phyloP scores from a whole-genome alignment of 2,888 invertebrate genomes.

The Oligia fasciuncula region DNA sequence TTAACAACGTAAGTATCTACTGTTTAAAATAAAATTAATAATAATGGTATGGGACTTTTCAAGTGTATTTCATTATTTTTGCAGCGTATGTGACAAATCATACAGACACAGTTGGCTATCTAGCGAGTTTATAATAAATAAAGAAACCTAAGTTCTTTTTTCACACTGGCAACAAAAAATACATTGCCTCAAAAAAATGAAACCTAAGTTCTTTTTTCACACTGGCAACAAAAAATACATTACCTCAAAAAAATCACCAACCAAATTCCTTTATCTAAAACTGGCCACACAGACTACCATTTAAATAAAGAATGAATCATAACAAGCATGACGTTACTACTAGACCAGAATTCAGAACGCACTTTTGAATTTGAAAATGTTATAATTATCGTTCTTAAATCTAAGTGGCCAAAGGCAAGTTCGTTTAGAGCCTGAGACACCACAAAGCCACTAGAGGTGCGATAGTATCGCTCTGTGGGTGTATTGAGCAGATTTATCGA shows the following conservation, averaged over 20 bases:
- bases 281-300: conserved; percentile 55
- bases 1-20: not conserved
- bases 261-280: conserved; percentile 43
- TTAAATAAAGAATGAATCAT: conserved; percentile 57
- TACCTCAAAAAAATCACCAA: conserved; percentile 19
- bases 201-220: not conserved
- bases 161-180: conserved; percentile 25
- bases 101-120: not conserved
- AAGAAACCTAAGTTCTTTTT: not conserved
- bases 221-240: conserved; percentile 26
- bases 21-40: conserved; percentile 15
- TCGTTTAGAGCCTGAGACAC: conserved; percentile 79
- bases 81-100: not conserved
- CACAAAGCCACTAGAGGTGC: conserved; percentile 78
- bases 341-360: conserved; percentile 58
- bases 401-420: conserved; percentile 78
- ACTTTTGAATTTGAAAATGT: conserved; percentile 75
- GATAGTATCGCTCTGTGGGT: conserved; percentile 84
- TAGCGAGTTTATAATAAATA: not conserved
- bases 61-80: not conserved
- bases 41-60: not conserved
- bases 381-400: conserved; percentile 82
- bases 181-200: not conserved
- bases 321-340: conserved; percentile 53
- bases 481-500: conserved; percentile 84